Conservation (phyloP, 2,113 vertebrate species). For the Panthera tigris region DNA sequence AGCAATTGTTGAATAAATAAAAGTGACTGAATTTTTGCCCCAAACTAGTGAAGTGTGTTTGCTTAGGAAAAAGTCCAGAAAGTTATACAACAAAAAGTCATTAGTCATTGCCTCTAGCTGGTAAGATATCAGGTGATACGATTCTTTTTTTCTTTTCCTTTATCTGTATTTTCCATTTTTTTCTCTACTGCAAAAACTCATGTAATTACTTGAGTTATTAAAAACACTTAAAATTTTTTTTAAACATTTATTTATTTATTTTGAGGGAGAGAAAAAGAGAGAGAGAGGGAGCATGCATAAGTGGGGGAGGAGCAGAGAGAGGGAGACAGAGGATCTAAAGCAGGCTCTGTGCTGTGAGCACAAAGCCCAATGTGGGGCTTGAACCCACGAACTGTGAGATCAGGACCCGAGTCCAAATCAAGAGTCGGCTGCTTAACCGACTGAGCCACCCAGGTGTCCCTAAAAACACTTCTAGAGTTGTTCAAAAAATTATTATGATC, state of each 20-base stretch:
- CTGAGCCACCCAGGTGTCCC: no score
- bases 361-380: no score
- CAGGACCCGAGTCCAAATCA: no score
- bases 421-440: no score
- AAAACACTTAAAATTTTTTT: not conserved
- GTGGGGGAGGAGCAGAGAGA: no score
- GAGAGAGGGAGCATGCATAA: no score
- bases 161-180: slow-evolving; percentile 21
- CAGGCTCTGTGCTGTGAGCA: no score
- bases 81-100: not conserved
- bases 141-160: slow-evolving; percentile 21
- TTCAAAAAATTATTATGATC: not conserved
- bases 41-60: not conserved
- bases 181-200: not conserved
- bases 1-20: not conserved
- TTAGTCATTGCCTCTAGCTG: slow-evolving; percentile 3
- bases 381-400: no score
- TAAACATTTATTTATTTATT: no score
- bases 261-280: no score
- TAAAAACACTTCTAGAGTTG: slow-evolving; percentile 19
- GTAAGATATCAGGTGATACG: not conserved
- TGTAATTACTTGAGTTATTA: slow-evolving; percentile 39
- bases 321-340: no score
- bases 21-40: not conserved
- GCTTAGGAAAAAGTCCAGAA: slow-evolving; percentile 20